A percentile compares a stretch with the other conserved stretches of the same genome.
Conservation (phyloP, 2,888 invertebrate genomes). For the Globia sparganii region DNA sequence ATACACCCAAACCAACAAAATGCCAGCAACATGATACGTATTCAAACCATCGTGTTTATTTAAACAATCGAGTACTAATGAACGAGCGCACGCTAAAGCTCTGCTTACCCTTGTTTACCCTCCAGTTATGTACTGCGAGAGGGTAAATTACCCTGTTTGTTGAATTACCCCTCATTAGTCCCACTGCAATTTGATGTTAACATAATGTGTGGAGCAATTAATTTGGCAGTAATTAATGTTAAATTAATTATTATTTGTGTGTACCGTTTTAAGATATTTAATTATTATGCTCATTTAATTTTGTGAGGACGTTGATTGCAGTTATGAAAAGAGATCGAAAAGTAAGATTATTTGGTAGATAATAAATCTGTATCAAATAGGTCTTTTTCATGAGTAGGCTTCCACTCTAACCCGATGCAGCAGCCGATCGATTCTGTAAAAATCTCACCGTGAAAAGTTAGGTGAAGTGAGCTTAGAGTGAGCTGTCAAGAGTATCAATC, state of each 20-base stretch:
- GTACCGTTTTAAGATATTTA: not conserved
- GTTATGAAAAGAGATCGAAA: not conserved
- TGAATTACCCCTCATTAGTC: slow-evolving; percentile 48
- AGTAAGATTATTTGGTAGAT: not conserved
- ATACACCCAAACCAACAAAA: not conserved
- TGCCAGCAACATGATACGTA: slow-evolving; percentile 45
- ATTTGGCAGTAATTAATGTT: slow-evolving; percentile 28
- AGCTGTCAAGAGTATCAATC: too few relatives aligned
- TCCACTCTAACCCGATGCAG: too few relatives aligned
- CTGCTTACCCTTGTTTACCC: slow-evolving; percentile 39
- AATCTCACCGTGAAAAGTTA: too few relatives aligned
- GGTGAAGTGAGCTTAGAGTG: too few relatives aligned
- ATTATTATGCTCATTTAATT: slow-evolving; percentile 13
- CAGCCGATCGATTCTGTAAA: accelerated
- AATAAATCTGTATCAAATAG: too few relatives aligned
- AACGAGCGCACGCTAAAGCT: slow-evolving; percentile 42
- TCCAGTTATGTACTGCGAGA: slow-evolving; percentile 22
- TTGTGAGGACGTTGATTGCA: slow-evolving; percentile 11
- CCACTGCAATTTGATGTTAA: slow-evolving; percentile 28
- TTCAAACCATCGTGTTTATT: slow-evolving; percentile 56
- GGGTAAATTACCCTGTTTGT: slow-evolving; percentile 48
- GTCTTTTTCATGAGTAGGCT: not conserved
- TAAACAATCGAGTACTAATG: slow-evolving; percentile 60
- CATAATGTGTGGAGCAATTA: slow-evolving; percentile 34
- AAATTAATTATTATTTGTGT: slow-evolving; percentile 18